A percentile compares a stretch with the other conserved stretches of the same genome.
Conservation (phyloP, 2,797 vertebrate genomes). For the Xiphorhynchus erythropygius region DNA sequence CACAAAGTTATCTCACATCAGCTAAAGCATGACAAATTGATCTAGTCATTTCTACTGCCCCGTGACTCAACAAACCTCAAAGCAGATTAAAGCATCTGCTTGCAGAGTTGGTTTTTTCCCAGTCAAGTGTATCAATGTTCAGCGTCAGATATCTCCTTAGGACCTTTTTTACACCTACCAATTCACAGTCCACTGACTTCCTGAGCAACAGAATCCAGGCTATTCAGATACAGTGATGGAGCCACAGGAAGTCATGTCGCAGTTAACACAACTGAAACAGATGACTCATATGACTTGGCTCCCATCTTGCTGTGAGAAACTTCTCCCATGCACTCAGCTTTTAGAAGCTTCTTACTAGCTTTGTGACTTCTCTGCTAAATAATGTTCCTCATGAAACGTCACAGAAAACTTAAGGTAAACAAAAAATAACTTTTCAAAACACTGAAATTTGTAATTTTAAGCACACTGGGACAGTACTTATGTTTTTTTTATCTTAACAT, state of each 20-base stretch:
- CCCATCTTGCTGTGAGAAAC: background rate
- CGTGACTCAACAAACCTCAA: background rate
- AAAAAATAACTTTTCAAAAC: background rate
- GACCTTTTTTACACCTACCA: background rate
- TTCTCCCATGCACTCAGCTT: background rate
- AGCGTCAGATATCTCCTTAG: background rate
- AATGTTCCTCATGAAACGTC: background rate
- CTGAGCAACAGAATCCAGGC: background rate
- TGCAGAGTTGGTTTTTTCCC: background rate
- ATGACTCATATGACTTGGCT: background rate
- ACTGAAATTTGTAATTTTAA: background rate
- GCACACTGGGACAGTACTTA: background rate
- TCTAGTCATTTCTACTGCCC: background rate
- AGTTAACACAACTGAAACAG: background rate
- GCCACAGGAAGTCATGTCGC: background rate
- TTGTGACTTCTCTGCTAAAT: background rate
- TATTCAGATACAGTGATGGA: background rate
- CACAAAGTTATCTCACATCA: background rate
- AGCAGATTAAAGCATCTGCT: background rate
- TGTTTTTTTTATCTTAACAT: background rate
- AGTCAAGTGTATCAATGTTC: background rate
- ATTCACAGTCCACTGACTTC: background rate
- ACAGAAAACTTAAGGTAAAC: background rate
- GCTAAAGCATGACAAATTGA: background rate
- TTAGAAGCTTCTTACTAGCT: background rate